Base-by-base conservation (phyloP, 2,797 vertebrate species). In the Cynodonichthys magdalenae region DNA sequence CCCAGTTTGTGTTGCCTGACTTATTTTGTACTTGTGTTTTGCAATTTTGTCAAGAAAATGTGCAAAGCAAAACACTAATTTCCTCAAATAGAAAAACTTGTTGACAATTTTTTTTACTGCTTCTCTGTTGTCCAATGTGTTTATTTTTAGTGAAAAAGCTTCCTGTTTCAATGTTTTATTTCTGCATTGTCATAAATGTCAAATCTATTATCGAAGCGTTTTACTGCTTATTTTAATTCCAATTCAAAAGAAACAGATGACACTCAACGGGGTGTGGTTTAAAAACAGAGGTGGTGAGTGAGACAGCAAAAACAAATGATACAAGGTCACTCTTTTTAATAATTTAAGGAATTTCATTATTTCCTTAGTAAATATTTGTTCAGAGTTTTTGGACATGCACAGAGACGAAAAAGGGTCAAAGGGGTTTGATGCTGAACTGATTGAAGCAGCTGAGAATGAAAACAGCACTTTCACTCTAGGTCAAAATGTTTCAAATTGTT, bases 321-420 rank as follows among this genome's bases (percentile, higher is more conserved):
- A 90, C 84, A 86, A 90, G 82, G 78, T 83, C 83, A 67, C 75
- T 85, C 72, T 86, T 90, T 83, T 71, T 89, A 90, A 92, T 88
- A 80, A 93, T 93, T 92, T 92, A 82, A 90, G 89, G 90, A 92
- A 94, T 93, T 90, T 93, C 77, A 90, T 92, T 91, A 89, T 92
- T 92, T 93, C 88, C 90, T 89, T 69, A 63, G 77, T 92, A 93
- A 93, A 93, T 91, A 93, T 93, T 91, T 92, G 76, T 82, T 73
- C 82, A 81, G 77, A 80, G 85, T 79, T 86, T 87, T 87, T 87
- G 66, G 71, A 86, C 71, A 79, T 72, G 75, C 65, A 71, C 59
- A 74, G 52, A 60, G 63, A 45, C 68, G 78, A 14, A 69, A n/a
- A 49, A 17, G 42, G 82, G 69, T 84, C 71, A 82, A 50, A 53